Base-by-base conservation (phyloP, 2,888 invertebrate genomes). In the Agrochola circellaris region DNA sequence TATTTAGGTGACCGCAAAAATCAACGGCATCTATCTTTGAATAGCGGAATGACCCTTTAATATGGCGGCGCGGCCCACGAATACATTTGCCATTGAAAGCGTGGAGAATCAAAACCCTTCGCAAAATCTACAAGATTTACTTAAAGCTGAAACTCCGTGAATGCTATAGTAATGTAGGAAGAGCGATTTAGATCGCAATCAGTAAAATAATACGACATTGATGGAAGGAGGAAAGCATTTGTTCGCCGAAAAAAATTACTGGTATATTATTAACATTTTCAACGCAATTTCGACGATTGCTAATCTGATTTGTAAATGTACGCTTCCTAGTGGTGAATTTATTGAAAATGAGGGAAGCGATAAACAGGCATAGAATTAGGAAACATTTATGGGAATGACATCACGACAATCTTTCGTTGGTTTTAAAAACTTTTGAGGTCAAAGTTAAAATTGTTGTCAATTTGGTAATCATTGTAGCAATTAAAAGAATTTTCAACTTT, bases 41-140 rank as follows among this genome's bases (percentile, higher is more conserved):
- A 74, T 74, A 42, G 51, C 73, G 62, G 60, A 87, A 87, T 87
- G 80, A 84, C 77, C 83, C 84, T 85, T 83, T 87, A 90, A 90
- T 84, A 85, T 76, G 62, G 56, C 45, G 74, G 80, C 48, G 73
- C 23, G 73, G 74, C 69, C 60, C 58, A 79, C 78, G 90, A 90
- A 91, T 91, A 91, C 87, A 90, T 91, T 90, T 90, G 71, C 89
- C 82, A 90, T 91, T 87, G 90, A 91, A 86, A 79, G 62, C 79
- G 84, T 74, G 73, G 78, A 84, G 73, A 85, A 88, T 87, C 84
- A 85, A 88, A 87, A 86, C 85, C 88, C 74, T 82, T 83, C 64
- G 79, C 77, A 82, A 86, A 88, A 87, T 86, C 83, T 83, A 84
- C 74, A 82, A 90, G 91, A 89, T 90, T 90, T 87, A 88, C 84